Evolutionary conservation across 2,113 vertebrate species (phyloP).

Genomic region (Pterophyllum scalare): DNA sequence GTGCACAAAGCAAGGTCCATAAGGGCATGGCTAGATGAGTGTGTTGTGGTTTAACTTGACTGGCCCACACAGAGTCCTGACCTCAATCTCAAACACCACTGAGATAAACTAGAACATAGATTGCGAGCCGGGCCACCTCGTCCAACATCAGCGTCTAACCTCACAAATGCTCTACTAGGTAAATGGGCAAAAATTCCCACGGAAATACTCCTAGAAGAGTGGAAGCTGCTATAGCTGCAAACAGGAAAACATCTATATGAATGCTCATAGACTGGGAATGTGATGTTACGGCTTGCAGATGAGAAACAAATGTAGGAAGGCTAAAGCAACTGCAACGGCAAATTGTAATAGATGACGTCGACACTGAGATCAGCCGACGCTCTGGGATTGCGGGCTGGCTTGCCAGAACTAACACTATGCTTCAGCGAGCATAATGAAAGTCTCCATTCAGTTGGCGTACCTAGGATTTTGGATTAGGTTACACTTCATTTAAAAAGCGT

Average conservation of each 20-base stretch:
- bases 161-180: not conserved
- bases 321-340: not conserved
- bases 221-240: not conserved
- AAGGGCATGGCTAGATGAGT: not conserved
- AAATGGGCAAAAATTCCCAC: not conserved
- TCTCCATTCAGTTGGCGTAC: too few relatives aligned
- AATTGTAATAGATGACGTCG: not conserved
- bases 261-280: not conserved
- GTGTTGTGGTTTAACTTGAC: not conserved
- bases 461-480: not conserved
- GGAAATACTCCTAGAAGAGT: rapidly evolving
- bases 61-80: not conserved
- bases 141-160: not conserved
- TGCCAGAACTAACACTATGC: not conserved
- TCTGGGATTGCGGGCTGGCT: rapidly evolving
- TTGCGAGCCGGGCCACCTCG: not conserved
- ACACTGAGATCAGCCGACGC: not conserved
- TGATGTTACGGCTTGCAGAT: not conserved
- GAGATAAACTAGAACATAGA: not conserved
- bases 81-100: rapidly evolving
- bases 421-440: not conserved
- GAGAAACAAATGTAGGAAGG: not conserved
- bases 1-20: not conserved
- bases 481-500: not conserved
- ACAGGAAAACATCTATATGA: rapidly evolving